Evolutionary conservation across 2,113 vertebrate species (phyloP), one percentile per base, ranked within the genome.

Genomic region (Mesembrinibis cayennensis): DNA sequence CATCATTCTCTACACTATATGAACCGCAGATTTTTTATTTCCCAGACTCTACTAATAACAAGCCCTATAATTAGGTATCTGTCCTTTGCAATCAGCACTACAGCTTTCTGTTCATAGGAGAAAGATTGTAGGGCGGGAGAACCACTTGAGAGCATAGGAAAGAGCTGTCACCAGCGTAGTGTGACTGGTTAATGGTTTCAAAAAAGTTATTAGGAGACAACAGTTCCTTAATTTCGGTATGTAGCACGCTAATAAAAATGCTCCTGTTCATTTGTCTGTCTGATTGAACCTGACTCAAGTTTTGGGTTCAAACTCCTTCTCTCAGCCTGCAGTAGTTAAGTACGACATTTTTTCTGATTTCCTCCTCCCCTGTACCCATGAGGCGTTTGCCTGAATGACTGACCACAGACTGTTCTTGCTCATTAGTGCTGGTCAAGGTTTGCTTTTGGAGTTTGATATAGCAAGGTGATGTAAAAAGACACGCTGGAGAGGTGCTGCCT

Each of bases 11-110:
- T 88, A 20, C n/a, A 80, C 71, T 89, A 56, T 45, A 53, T 5
- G 53, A 96, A 79, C 76, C 81, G 80, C 84, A 88, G 94, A 77
- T 84, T 74, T 96, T 92, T 96, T 95, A 63, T 82, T 96, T 97
- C 73, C 82, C 49, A 93, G 21, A 16, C 72, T 88, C 89, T 36
- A 19, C 87, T 97, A 94, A 97, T 83, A 95, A 86, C 72, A 61
- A 94, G 74, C 71, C 83, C 63, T 95, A 42, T 76, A 95, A 95
- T 97, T 96, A 94, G 19, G 52, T 34, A 62, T 78, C 87, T 94
- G 76, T 94, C 79, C 34, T 83, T 80, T 91, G 88, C 82, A 93
- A 13, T 96, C 94, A 93, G 83, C 90, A 84, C 82, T 79, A 45
- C 7, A 11, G 53, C 15, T 91, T 95, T 94, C 85, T 13, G 9